Base-by-base conservation (phyloP, 1,140 invertebrate genomes). In the Aphelinus atriplicis region DNA sequence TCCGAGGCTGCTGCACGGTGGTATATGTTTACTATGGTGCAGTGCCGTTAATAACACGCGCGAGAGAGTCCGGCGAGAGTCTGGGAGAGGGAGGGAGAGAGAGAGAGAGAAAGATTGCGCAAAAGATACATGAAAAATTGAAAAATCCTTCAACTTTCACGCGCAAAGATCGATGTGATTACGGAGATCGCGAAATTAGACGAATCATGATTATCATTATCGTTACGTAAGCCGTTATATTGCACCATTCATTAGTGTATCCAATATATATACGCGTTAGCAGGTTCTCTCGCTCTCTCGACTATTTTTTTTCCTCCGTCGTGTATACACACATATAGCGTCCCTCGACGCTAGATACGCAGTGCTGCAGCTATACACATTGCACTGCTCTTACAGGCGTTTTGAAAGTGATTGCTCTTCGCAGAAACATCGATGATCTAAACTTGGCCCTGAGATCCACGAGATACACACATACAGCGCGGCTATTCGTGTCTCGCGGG, bases 361-460 rank as follows among this genome's bases (percentile, higher is more conserved):
- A 62, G 5, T 62, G 3, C 60, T 58, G 1, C 3, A 48, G 46
- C 9, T 68, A 42, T 26, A 56, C 5, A 57, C 55, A 7, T 55
- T 4, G 10, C n/a, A 53, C 10, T 5, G 53, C 51, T 65, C 3
- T 42, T 10, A n/a, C 43, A 7, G 9, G 55, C 66, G 55, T 55
- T 68, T 48, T 1, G 46, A 75, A 69, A 70, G 73, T 60, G 42
- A 70, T 65, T 65, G 47, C 67, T 65, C 67, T 75, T 69, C 61
- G 66, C 50, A 63, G 66, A 70, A 75, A 74, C 63, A 71, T 77
- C 80, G 81, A 78, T 81, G 80, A 81, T 81, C 79, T 81, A 81
- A 81, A 81, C 81, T 81, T 81, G 81, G 81, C 81, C 81, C 77
- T 81, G 80, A 80, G 67, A 45, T 26, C 26, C 26, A 26, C 26